Base-by-base conservation (phyloP, 2,888 invertebrate species). In the Plutella xylostella region DNA sequence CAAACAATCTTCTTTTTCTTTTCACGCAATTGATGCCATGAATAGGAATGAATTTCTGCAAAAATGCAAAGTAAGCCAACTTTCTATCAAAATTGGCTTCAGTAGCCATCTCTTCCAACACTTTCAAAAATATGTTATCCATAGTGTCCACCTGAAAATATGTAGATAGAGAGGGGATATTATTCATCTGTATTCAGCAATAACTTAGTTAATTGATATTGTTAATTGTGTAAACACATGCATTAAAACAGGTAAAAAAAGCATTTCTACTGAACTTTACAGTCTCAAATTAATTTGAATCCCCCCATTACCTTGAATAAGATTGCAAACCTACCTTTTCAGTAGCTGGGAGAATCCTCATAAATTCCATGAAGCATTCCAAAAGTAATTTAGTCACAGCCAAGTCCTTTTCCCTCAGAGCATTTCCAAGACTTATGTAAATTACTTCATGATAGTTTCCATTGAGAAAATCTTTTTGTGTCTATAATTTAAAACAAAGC, bases 381-480 rank as follows among this genome's bases (percentile, higher is more conserved):
- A 68, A 58, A 3, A 68, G 60, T 38, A 68, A 50, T 43, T 63
- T 61, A 20, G 71, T 71, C 1, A 72, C 54, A 52, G 70, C 63
- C 11, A 66, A 50, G 52, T 77, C 68, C 51, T 68, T 74, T 33
- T 72, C 71, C 41, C 54, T 21, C 14, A 70, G 52, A 12, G 58
- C 52, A 49, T 69, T 74, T 39, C 63, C 68, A 2, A 82, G 50
- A 42, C 60, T 65, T 20, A 56, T 59, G 47, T 71, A 73, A 25
- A 82, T 58, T 12, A 79, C 77, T 58, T 80, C 79, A 63, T 77
- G 76, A 48, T 73, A 83, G 57, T 83, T 83, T 4, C 82, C 74
- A 45, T 54, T 51, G 35, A 58, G 49, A 51, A 78, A 78, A 50
- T 65, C 55, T 43, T 34, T 12, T 3, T 4, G 12, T 33, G 34